Evolutionary conservation across 2,797 vertebrate genomes (phyloP).

Genomic region (Anguilla anguilla): DNA sequence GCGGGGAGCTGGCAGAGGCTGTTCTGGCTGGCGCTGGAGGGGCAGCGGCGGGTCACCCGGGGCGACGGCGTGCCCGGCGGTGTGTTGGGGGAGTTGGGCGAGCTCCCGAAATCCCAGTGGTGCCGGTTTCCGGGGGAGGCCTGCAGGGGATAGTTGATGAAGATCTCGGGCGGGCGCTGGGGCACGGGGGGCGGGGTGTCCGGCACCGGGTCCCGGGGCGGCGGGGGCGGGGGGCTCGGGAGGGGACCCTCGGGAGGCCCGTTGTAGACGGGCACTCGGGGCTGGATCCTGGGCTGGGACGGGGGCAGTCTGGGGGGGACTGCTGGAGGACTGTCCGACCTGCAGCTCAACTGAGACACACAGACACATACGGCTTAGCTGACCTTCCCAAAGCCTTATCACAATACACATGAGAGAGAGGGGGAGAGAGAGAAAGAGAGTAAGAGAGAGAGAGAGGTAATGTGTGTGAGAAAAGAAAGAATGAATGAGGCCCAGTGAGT

Average conservation of each 20-base stretch:
- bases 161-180: constrained; percentile 90
- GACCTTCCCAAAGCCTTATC: neutral
- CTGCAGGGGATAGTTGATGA: constrained; percentile 92
- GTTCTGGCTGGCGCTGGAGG: constrained; percentile 79
- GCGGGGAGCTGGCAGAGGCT: constrained; percentile 71
- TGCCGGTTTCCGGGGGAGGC: constrained; percentile 83
- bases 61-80: constrained; percentile 82
- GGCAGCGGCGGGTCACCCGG: constrained; percentile 77
- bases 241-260: constrained; percentile 77
- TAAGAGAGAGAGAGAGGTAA: neutral
- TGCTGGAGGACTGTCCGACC: constrained; percentile 86
- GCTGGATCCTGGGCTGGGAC: constrained; percentile 78
- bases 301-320: constrained; percentile 91
- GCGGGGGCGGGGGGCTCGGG: constrained; percentile 86
- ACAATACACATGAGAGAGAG: neutral
- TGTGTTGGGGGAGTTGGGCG: constrained; percentile 83
- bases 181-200: constrained; percentile 75
- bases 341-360: constrained; percentile 70
- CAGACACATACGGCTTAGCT: constrained; percentile 16
- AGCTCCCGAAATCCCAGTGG: constrained; percentile 80
- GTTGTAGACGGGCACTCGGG: constrained; percentile 72
- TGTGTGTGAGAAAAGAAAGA: neutral
- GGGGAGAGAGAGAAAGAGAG: neutral
- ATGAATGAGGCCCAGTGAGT: neutral
- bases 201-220: constrained; percentile 81